Evolutionary conservation across 2,888 invertebrate species (phyloP), one percentile per base, ranked within the genome.

Genomic region (Pachymerium ferrugineum): DNA sequence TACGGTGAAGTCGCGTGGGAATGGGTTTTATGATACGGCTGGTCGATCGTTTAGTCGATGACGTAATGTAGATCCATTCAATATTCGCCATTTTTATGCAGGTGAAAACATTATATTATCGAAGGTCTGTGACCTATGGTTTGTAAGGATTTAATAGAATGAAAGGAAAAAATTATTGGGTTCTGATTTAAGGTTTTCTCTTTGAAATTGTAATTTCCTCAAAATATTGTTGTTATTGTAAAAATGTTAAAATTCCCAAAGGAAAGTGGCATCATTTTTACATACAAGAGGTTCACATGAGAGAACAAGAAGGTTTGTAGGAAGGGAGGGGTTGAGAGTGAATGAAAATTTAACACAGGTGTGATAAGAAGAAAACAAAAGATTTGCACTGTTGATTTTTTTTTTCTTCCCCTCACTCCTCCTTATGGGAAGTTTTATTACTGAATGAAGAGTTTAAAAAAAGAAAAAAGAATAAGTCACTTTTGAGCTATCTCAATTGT

Each of bases 351-450:
- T 62, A 62, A 28, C 62, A 28, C 62, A 62, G 62, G 62, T 62
- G 62, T 62, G 62, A 62, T 62, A 62, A 62, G 62, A n/a, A 3
- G 62, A 62, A 62, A 62, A 62, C 62, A 62, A 62, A 62, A 62
- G 62, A 62, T 62, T 25, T 10, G 28, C 19, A 3, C n/a, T 62
- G 22, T 25, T 54, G 5, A 12, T 10, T 42, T 42, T 42, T 19
- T 54, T 22, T 22, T 54, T 54, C 16, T 54, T 62, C 12, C 28
- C 12, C 28, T 25, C 38, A 38, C 28, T 62, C 22, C 25, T 28
- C 62, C 28, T n/a, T 28, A n/a, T 38, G 28, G 22, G 28, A 62
- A 62, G 62, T 62, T 62, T 5, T 54, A 54, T 54, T 54, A 10
- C 22, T 62, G 62, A 62, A 62, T 62, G 28, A 62, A 28, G 62